These are phyloP conservation scores for Notothenia rossii DNA, from an alignment of 2,113 vertebrate species.

Conservation along the genomic window DNA sequence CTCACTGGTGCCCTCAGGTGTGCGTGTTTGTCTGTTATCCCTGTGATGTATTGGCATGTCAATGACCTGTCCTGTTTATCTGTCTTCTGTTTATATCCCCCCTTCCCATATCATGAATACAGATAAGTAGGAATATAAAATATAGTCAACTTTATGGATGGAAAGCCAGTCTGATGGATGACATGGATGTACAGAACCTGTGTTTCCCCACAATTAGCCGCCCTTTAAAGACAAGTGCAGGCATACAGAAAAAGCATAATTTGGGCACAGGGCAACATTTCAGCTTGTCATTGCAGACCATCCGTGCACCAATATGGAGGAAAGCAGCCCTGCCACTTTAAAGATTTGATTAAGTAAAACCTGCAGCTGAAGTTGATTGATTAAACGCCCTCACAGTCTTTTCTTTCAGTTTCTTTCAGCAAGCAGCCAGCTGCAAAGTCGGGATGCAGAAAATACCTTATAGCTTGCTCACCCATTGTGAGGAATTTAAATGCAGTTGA, in stretches of 20 bases:
- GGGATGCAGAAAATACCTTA: constrained; percentile 33
- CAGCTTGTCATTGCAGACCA: constrained; percentile 40
- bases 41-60: neutral
- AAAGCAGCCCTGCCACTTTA: constrained; percentile 63
- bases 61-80: neutral
- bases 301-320: constrained; percentile 28
- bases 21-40: neutral
- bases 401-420: constrained; percentile 13
- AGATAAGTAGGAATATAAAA: neutral
- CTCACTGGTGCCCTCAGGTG: neutral
- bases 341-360: constrained; percentile 75
- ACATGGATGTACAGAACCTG: constrained; percentile 4
- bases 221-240: neutral
- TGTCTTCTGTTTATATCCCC: neutral
- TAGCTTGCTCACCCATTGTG: neutral
- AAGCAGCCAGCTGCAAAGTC: constrained; percentile 36
- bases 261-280: constrained; percentile 28
- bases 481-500: constrained; percentile 33
- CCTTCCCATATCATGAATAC: neutral
- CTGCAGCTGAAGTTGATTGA: constrained; percentile 74
- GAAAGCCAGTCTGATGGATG: neutral
- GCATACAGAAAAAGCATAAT: constrained; percentile 15
- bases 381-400: constrained; percentile 56
- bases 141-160: neutral
- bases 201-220: neutral